Percentiles rank a stretch among this genome's conserved stretches.
phyloP scores from a whole-genome alignment of 1,140 invertebrate species.

The Druon quercuslanigerum region DNA sequence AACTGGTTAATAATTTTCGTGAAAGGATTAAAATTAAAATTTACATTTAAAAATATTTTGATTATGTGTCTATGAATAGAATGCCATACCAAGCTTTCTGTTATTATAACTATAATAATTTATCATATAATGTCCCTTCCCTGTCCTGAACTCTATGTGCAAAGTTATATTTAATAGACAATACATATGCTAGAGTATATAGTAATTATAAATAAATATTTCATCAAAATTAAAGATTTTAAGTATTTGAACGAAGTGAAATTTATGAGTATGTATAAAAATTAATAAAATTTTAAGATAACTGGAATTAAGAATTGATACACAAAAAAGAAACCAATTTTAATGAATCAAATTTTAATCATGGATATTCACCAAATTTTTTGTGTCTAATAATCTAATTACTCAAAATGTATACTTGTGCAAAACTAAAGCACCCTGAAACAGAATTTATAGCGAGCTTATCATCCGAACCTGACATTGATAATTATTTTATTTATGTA shows the following conservation, averaged over 20 bases:
- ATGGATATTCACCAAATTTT: no score
- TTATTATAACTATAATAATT: slow-evolving; percentile 35
- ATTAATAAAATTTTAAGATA: no score
- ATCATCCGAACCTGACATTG: slow-evolving; percentile 29
- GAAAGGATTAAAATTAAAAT: neutral
- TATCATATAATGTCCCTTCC: slow-evolving; percentile 29
- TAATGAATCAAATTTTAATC: neutral
- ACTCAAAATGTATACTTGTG: no score
- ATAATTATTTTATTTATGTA: slow-evolving; percentile 60
- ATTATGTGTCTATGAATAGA: slow-evolving; percentile 51
- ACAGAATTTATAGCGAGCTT: neutral
- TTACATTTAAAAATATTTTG: neutral
- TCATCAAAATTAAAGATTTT: neutral
- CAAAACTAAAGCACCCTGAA: no score
- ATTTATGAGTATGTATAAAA: no score
- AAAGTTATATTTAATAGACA: neutral
- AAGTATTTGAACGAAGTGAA: no score
- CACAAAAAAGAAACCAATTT: no score
- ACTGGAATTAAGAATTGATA: no score
- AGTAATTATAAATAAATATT: slow-evolving; percentile 12
- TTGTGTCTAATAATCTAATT: no score
- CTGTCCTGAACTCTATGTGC: slow-evolving; percentile 17
- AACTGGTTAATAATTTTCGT: neutral
- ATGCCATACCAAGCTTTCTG: slow-evolving; percentile 69
- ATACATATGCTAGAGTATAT: neutral